Base-by-base conservation (phyloP, 2,888 invertebrate genomes). In the Leptothorax acervorum region DNA sequence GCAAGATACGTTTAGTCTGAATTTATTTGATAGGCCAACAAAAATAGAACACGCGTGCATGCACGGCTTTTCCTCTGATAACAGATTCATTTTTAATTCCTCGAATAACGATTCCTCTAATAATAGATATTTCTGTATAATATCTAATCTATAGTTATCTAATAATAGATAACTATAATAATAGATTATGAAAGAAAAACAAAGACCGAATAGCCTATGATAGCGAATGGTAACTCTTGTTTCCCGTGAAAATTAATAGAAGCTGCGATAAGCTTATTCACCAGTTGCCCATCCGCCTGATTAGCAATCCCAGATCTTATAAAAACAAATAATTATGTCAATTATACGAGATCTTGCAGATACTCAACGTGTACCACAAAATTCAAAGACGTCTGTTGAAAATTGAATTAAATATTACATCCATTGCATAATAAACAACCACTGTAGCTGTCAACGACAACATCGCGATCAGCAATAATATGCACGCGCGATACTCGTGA, bases 261-360 rank as follows among this genome's bases (percentile, higher is more conserved):
- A 76, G 18, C 12, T 66, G 53, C 12, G 28, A 76, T 66, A 76
- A 45, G 9, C 15, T 70, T 57, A 45, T 70, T 55, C 31, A 3
- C 15, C 45, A 11, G 35, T 45, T 78, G n/a, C 5, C 8, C 9
- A 2, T 78, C 18, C 15, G 5, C 15, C 3, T 71, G n/a, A 66
- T n/a, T 66, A 28, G 53, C 18, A 66, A 76, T 55, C 8, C 2
- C 28, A 8, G 0, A 55, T 66, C 12, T 76, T 8, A 78, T 42
- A 12, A 63, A 65, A 63, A n/a, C 1, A 28, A 42, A 68, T 42
- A 42, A 66, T 42, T 55, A 12, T 31, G 11, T 51, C 18, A 31
- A 55, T 53, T 76, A 53, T 31, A 55, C 0, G 8, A 11, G 0
- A 15, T 45, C 15, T 9, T 23, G 12, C 35, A 63, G 1, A 48